Evolutionary conservation across 2,797 vertebrate species (phyloP), one percentile per base, ranked within the genome.

Genomic region (Platyrinchus mystaceus): DNA sequence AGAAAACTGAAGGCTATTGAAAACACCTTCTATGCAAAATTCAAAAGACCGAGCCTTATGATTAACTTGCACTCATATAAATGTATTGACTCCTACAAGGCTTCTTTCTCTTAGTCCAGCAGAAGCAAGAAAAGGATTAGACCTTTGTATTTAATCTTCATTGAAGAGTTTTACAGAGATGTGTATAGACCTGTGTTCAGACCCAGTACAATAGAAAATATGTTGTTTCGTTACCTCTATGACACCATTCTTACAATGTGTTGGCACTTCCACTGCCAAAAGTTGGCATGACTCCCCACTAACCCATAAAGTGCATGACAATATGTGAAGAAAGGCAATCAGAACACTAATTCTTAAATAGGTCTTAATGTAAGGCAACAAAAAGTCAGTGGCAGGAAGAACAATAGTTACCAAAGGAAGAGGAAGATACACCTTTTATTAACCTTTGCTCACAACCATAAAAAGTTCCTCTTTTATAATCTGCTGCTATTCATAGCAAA

Each of bases 301-400:
- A 56, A 95, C 76, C 68, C 85, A 58, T 55, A 32, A 89, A 58
- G 21, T 34, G 23, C 32, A 39, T 13, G 66, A 28, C 59, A 60
- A 76, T 77, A 36, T 55, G 56, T 0, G 7, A 73, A 84, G 88
- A 89, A 77, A 95, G 47, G 71, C 60, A 87, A 94, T 84, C 84
- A 88, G 66, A 55, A 52, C 73, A 47, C 46, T 93, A 86, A 88
- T 93, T 94, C 87, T 75, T 91, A 81, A 93, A 86, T 34, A 90
- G 77, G 37, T 67, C 55, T 91, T 82, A 91, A 91, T 75, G 83
- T 86, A 91, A 73, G 47, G 27, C 14, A 82, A 82, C 36, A 83
- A 77, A 80, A 91, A 84, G 26, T 74, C 64, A 39, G 30, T 68
- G 74, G 63, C 62, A 77, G 69, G 50, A 78, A 95, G 59, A 94